Conservation (phyloP, 2,113 vertebrate species). For the Sula dactylatra region DNA sequence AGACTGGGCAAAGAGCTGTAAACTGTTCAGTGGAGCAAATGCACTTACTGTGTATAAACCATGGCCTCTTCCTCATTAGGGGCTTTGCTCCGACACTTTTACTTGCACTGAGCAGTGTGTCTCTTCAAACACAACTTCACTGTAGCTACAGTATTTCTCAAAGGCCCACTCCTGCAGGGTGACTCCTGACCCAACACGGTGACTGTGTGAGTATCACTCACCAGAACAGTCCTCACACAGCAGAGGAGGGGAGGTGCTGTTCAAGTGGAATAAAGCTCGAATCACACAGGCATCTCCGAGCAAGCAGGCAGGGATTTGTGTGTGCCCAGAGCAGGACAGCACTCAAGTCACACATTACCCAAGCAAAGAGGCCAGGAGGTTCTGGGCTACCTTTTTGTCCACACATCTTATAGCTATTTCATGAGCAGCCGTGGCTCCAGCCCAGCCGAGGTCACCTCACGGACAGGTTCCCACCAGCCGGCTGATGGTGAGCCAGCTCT, state of each 20-base stretch:
- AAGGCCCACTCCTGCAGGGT: neutral
- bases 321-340: neutral
- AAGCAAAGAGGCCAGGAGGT: neutral
- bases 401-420: neutral
- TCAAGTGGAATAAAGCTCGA: neutral
- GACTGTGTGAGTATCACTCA: rapidly evolving
- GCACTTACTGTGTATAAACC: neutral
- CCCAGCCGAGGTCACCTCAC: neutral
- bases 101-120: neutral
- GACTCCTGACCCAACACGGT: neutral
- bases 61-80: neutral
- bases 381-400: neutral
- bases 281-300: neutral
- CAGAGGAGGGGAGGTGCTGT: neutral
- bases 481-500: neutral
- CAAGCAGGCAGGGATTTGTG: neutral
- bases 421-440: neutral
- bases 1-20: neutral
- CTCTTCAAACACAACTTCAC: neutral
- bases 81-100: neutral
- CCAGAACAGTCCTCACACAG: neutral
- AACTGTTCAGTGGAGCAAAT: neutral
- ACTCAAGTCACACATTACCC: rapidly evolving
- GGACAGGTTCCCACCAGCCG: rapidly evolving
- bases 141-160: neutral